Evolutionary conservation across 2,113 vertebrate genomes (phyloP).

Genomic region (Pycnonotus jocosus): DNA sequence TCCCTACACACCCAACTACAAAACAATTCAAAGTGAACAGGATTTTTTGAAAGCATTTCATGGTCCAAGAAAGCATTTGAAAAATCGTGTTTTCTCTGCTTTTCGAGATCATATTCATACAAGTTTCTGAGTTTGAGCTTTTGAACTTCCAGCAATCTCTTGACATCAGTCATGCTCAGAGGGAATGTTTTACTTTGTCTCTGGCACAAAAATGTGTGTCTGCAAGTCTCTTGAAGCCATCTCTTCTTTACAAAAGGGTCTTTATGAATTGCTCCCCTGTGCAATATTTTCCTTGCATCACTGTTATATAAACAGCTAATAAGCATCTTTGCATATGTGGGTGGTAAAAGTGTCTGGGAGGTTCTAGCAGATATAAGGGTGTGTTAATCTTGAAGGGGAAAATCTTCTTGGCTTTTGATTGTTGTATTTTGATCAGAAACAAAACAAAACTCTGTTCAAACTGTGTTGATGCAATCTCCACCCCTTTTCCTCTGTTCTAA

Average conservation of each 20-base stretch:
- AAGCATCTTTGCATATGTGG: neutral
- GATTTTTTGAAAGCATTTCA: neutral
- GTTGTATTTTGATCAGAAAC: neutral
- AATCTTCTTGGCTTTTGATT: neutral
- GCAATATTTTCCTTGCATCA: neutral
- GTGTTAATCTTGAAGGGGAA: neutral
- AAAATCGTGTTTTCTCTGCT: neutral
- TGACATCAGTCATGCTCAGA: neutral
- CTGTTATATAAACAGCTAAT: neutral
- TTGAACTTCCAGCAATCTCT: neutral
- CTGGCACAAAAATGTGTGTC: neutral
- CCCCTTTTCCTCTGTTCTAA: neutral
- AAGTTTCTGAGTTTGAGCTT: neutral
- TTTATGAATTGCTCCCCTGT: neutral
- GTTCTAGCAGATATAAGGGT: neutral
- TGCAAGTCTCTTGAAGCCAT: neutral
- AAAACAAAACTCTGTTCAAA: neutral
- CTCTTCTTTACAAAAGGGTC: neutral
- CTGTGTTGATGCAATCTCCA: neutral
- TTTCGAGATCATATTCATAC: neutral
- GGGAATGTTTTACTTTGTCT: neutral
- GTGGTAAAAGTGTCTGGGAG: neutral
- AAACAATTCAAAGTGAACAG: accelerated
- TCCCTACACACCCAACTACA: neutral
- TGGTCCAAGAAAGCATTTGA: neutral